Evolutionary conservation across 2,113 vertebrate species (phyloP).

Genomic region (Hiodon alosoides): DNA sequence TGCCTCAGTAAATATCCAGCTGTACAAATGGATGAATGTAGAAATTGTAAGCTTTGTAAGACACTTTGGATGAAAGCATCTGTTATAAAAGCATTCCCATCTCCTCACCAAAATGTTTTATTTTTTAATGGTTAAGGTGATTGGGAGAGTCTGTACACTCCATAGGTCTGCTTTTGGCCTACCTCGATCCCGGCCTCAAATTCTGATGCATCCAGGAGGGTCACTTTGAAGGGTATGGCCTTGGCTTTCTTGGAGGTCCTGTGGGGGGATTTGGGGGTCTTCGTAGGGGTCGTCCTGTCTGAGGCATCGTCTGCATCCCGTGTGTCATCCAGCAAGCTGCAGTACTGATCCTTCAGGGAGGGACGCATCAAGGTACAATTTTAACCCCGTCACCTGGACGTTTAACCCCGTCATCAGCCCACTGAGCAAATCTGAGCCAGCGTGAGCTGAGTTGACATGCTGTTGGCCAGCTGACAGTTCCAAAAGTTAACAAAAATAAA

Average conservation of each 20-base stretch:
- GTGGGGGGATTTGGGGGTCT: conserved; percentile 91
- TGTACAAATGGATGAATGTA: too few relatives aligned
- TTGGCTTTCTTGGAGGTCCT: conserved; percentile 83
- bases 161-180: conserved; percentile 10
- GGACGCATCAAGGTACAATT: neutral
- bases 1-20: too few relatives aligned
- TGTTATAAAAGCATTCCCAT: neutral
- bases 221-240: conserved; percentile 83
- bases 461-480: too few relatives aligned
- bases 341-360: conserved; percentile 35
- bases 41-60: too few relatives aligned
- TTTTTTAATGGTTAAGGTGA: too few relatives aligned
- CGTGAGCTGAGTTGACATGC: too few relatives aligned
- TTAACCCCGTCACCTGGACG: neutral
- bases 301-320: conserved; percentile 82
- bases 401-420: too few relatives aligned
- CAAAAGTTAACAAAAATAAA: too few relatives aligned
- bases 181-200: conserved; percentile 92
- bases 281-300: conserved; percentile 90
- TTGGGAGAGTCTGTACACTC: too few relatives aligned
- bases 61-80: too few relatives aligned
- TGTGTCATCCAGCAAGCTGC: conserved; percentile 67
- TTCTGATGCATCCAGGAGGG: conserved; percentile 82
- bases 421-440: too few relatives aligned
- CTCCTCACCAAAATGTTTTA: too few relatives aligned